Evolutionary conservation across 2,797 vertebrate species (phyloP).

Genomic region (Urocyon cinereoargenteus): DNA sequence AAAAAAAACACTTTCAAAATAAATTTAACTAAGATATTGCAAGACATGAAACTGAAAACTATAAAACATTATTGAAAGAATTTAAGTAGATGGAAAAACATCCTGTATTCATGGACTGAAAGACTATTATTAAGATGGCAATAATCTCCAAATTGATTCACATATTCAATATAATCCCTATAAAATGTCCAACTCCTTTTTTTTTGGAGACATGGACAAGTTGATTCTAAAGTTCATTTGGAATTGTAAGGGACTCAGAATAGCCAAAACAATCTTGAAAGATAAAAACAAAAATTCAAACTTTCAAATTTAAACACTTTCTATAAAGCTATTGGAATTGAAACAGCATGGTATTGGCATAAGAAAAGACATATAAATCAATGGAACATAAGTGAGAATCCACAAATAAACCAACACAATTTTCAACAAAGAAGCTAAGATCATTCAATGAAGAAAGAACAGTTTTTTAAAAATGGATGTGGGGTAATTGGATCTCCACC

Average conservation of each 20-base stretch:
- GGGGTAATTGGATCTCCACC: background rate
- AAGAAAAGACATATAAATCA: background rate
- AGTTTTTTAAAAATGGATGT: background rate
- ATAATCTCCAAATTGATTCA: background rate
- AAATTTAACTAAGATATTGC: background rate
- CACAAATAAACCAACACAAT: background rate
- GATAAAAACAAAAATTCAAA: background rate
- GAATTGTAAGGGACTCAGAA: background rate
- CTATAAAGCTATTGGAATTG: background rate
- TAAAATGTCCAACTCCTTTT: background rate
- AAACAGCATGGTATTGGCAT: background rate
- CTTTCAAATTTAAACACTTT: background rate
- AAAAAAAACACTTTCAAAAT: background rate
- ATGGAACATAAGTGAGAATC: background rate
- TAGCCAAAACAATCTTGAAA: background rate
- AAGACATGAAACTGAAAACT: background rate
- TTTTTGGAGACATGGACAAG: background rate
- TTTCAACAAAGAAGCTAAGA: background rate
- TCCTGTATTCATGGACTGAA: background rate
- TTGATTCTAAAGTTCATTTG: background rate
- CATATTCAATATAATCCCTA: background rate
- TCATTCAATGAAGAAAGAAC: background rate
- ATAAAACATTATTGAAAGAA: background rate
- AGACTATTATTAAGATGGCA: background rate
- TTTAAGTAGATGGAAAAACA: conserved; percentile 19